phyloP scores from a whole-genome alignment of 2,113 vertebrate genomes.

The Australoheros scitulus region DNA sequence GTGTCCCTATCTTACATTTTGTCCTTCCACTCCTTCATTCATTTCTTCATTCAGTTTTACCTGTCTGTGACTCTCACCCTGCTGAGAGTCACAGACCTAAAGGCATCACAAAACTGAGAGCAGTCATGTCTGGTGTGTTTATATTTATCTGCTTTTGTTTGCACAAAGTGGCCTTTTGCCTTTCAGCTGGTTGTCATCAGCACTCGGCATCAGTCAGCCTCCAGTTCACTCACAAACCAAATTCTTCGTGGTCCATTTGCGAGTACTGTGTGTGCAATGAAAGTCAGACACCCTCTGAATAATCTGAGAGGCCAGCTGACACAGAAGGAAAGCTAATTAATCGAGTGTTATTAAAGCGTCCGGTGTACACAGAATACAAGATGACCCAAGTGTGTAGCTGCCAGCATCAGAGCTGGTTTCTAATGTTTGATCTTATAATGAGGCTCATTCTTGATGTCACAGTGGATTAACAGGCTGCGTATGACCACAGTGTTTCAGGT shows the following conservation, averaged over 20 bases:
- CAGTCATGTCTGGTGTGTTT: neutral
- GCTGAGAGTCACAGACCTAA: neutral
- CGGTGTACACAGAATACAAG: conserved; percentile 32
- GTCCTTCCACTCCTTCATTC: neutral
- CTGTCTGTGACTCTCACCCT: too few relatives aligned
- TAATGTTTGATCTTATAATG: conserved; percentile 30
- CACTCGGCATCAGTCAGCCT: conserved; percentile 29
- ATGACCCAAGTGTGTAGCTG: conserved; percentile 6
- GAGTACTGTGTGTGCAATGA: neutral
- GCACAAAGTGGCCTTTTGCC: neutral
- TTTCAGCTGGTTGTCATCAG: neutral
- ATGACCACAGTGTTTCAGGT: neutral
- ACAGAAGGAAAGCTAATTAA: conserved; percentile 32
- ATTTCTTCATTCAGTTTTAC: neutral
- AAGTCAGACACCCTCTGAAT: neutral
- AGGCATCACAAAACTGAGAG: neutral
- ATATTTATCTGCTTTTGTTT: neutral
- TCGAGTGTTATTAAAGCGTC: conserved; percentile 35
- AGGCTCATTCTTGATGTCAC: conserved; percentile 28
- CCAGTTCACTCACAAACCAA: conserved; percentile 24
- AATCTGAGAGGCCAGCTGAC: conserved; percentile 4
- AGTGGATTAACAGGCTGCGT: neutral
- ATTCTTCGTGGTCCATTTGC: conserved; percentile 35
- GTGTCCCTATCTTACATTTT: conserved; percentile 14
- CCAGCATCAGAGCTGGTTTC: neutral